Evolutionary conservation across 2,888 invertebrate species (phyloP), one percentile per base, ranked within the genome.

Genomic region (Hemicrepidius hirtus): DNA sequence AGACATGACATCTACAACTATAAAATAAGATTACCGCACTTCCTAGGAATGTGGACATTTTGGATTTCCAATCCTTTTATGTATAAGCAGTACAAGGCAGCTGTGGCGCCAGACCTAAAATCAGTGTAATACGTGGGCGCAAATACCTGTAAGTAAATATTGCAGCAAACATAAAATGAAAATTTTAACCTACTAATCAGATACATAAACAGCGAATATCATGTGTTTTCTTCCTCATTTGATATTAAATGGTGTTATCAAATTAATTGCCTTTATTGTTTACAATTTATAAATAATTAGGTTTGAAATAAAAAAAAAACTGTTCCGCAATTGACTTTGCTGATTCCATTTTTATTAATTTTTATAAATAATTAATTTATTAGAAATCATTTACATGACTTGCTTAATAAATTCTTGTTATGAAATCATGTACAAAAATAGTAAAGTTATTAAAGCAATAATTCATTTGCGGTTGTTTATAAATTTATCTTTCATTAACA

Each of bases 11-110:
- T 24, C 13, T 53, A 28, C 28, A 28, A 28, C 53, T 13, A 28
- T 53, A 53, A n/a, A 53, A 53, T 53, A 53, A 53, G 28, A 53
- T 53, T 53, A 53, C 28, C 28, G 13, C 24, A 53, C 28, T 53
- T 32, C 13, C 3, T 21, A 50, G 50, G 50, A 50, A 28, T 53
- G 53, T 53, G 12, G 53, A 28, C 28, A 28, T 28, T 53, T 53
- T 28, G 53, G 28, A 53, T 53, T 28, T 53, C 16, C 28, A 21
- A 16, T 28, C n/a, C 13, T 21, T 50, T 3, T 53, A 32, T 32
- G 32, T 32, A 9, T 53, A n/a, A 13, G 53, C 13, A 53, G 32
- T 53, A 13, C 3, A 13, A 28, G 32, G 13, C 53, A 50, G 50
- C n/a, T 21, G 24, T 7, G 50, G 50, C 50, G 50, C 50, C 50